Evolutionary conservation across 92 coral and sea anemone genomes (phyloP), one percentile per base, ranked within the genome.

Genomic region (Zoanthus sociatus): DNA sequence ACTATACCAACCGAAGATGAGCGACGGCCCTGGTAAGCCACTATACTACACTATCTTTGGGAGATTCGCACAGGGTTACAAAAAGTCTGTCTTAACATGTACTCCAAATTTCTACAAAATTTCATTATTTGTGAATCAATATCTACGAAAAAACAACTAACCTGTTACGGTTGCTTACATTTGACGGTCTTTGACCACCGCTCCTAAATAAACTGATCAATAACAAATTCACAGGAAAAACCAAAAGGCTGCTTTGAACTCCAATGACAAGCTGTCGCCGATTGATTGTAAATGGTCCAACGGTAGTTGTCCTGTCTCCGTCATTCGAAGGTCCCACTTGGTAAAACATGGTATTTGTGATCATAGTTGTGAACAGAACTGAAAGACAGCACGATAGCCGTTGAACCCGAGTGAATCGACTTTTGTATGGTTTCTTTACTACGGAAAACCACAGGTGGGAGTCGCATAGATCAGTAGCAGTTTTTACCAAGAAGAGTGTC

Each of bases 401-500:
- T 76, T 96, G 98, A 15, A 96, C 94, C 20, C 98, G 98, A 7
- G 98, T 91, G 53, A 96, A 96, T 51, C 64, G 88, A 79, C 96
- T 94, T 26, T 90, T 81, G 6, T 98, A 93, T 44, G 98, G 98
- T 76, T 95, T 96, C 54, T 91, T 90, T 46, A 91, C 92, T 11
- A 96, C 98, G 17, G 98, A 96, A 78, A 96, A 84, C 98, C 98
- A 96, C 20, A 96, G 46, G 78, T 96, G 98, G 9, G 92, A 97
- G 47, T 96, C 98, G 79, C 87, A 95, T 78, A 96, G 90, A 77
- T 93, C 98, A 5, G 83, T 90, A 1, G 94, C 83, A 13, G 95
- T 89, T 82, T 92, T 93, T 3, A 96, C 67, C 71, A 91, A 21
- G 56, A 93, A 96, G 44, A 96, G 55, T 1, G 92, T 87, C 70